Evolutionary conservation across 2,888 invertebrate species (phyloP), one percentile per base, ranked within the genome.

Genomic region (Emmelina monodactyla): DNA sequence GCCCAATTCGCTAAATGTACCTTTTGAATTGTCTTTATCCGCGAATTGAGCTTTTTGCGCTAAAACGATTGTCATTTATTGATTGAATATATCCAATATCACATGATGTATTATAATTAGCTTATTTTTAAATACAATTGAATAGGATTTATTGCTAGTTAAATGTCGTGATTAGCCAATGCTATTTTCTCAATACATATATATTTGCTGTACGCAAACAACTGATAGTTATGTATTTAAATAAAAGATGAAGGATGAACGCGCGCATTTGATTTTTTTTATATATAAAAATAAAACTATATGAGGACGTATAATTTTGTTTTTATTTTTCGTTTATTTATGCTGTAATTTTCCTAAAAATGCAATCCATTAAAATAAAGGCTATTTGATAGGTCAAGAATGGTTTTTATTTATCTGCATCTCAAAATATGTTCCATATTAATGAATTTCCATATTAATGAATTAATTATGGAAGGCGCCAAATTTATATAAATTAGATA

Each of bases 161-260:
- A 64, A 75, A 69, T 73, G 63, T 71, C 67, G 58, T 67, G 62
- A 69, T 72, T 75, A 76, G 76, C 72, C 68, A 72, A 78, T 76
- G 76, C 76, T 78, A 76, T 75, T 73, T 75, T 75, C 67, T 67
- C 25, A 68, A 72, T n/a, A n/a, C n/a, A n/a, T n/a, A n/a, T n/a
- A 72, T 70, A 68, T 67, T 66, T 71, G 68, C 71, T 62, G 62
- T 69, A 65, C 65, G 73, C 68, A 62, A 58, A 50, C 55, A 53
- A 60, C 58, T 59, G 65, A 67, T 55, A 62, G 59, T 58, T 56
- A 62, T 70, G 71, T 78, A 76, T 76, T 76, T 78, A 78, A 73
- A 69, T 70, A 69, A 65, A 72, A 62, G 68, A 58, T 50, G 75
- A 71, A 37, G 76, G 50, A 75, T 72, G 75, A 62, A 66, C 58